A percentile compares a stretch with the other conserved stretches of the same genome.
Evolutionary conservation across 2,797 vertebrate genomes (phyloP).

Genomic region (Xenentodon cancila): DNA sequence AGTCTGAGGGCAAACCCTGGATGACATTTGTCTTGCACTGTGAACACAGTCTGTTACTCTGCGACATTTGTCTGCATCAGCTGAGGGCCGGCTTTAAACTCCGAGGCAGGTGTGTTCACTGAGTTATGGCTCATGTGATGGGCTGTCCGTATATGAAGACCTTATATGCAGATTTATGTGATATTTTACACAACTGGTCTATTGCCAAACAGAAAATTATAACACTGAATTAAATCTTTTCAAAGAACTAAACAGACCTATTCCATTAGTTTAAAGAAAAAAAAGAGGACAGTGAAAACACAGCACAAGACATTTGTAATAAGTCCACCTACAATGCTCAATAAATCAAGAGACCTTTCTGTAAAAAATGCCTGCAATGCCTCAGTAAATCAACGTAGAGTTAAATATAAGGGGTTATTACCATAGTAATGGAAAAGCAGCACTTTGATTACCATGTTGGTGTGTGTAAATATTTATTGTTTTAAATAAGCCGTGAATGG

Average conservation of each 20-base stretch:
- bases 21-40: too few relatives aligned
- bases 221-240: neutral
- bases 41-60: too few relatives aligned
- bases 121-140: too few relatives aligned
- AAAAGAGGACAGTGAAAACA: neutral
- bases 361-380: conserved; percentile 31
- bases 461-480: conserved; percentile 67
- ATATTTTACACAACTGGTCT: too few relatives aligned
- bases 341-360: conserved; percentile 26
- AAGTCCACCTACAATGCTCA: neutral
- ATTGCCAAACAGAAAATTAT: neutral
- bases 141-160: too few relatives aligned
- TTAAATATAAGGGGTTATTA: conserved; percentile 65
- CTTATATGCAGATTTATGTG: too few relatives aligned
- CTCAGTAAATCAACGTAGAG: conserved; percentile 49
- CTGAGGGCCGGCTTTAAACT: too few relatives aligned
- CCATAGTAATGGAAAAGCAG: conserved; percentile 69
- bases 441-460: conserved; percentile 58
- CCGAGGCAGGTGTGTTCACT: too few relatives aligned
- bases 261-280: neutral
- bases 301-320: conserved; percentile 7
- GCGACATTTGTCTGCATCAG: too few relatives aligned
- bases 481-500: conserved; percentile 37
- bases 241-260: neutral
- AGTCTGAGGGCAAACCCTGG: too few relatives aligned